phyloP scores from a whole-genome alignment of 2,113 vertebrate species.

The Epinephelus moara region DNA sequence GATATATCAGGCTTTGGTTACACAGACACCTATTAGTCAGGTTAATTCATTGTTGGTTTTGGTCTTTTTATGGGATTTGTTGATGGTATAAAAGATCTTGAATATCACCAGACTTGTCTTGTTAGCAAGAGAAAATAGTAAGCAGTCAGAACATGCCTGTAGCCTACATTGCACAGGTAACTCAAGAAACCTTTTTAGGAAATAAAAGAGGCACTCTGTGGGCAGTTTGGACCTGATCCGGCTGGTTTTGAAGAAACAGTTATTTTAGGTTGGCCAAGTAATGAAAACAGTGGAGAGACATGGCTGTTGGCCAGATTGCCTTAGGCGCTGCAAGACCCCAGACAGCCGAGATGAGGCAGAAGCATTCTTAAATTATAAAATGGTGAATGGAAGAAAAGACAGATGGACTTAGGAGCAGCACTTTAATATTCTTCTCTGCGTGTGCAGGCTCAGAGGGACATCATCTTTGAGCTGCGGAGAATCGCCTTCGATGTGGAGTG shows the following conservation, averaged over 20 bases:
- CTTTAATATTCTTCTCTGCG: conserved; percentile 43
- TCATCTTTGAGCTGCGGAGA: conserved; percentile 97
- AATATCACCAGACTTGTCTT: neutral
- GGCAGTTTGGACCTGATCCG: conserved; percentile 6
- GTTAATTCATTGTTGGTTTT: neutral
- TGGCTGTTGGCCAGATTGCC: conserved; percentile 42
- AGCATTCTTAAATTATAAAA: conserved; percentile 35
- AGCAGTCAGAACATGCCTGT: neutral
- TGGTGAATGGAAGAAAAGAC: conserved; percentile 37
- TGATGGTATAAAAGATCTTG: neutral
- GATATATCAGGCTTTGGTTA: neutral
- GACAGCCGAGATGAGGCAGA: conserved; percentile 27
- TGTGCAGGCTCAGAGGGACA: conserved; percentile 95
- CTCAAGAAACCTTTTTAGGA: neutral
- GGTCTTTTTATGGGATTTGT: neutral
- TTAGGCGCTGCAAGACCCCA: conserved; percentile 20
- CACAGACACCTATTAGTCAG: neutral
- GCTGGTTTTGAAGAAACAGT: conserved; percentile 17
- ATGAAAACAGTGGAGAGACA: conserved; percentile 31
- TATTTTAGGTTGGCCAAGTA: conserved; percentile 26
- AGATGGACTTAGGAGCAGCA: conserved; percentile 27
- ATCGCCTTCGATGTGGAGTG: conserved; percentile 97
- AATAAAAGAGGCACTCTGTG: conserved; percentile 7
- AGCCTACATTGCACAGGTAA: neutral
- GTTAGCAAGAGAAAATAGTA: neutral